phyloP scores from a whole-genome alignment of 2,797 vertebrate genomes.

The Threskiornis aethiopicus region DNA sequence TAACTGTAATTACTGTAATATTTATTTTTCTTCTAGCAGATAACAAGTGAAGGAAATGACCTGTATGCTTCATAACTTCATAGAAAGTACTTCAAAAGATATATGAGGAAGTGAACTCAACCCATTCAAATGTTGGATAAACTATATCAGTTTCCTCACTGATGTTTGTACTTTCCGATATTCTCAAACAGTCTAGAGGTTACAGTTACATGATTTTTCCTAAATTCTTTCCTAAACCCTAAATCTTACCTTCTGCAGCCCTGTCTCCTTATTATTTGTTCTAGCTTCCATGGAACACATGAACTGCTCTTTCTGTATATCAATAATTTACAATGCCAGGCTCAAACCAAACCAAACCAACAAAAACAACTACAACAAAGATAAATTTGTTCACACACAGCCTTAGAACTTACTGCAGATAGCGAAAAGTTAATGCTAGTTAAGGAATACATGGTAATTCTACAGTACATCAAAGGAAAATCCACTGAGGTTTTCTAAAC shows the following conservation, averaged over 20 bases:
- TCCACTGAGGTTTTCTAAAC: background rate
- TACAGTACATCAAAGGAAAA: background rate
- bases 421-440: background rate
- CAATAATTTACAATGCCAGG: background rate
- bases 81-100: background rate
- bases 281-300: background rate
- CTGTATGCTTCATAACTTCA: background rate
- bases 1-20: background rate
- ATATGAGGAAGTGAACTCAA: background rate
- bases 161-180: background rate
- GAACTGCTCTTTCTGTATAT: background rate
- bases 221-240: background rate
- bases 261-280: background rate
- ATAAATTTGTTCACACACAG: background rate
- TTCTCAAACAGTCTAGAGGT: background rate
- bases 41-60: background rate
- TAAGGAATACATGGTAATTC: background rate
- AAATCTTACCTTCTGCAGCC: background rate
- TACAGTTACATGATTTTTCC: background rate
- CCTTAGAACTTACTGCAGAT: background rate
- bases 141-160: background rate
- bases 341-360: background rate
- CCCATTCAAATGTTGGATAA: background rate
- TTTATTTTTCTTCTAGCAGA: background rate
- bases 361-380: too few species aligned